A percentile compares a stretch with the other conserved stretches of the same genome.
These are phyloP conservation scores for Anas capensis DNA, from an alignment of 2,797 vertebrate genomes.

Conservation along the genomic window DNA sequence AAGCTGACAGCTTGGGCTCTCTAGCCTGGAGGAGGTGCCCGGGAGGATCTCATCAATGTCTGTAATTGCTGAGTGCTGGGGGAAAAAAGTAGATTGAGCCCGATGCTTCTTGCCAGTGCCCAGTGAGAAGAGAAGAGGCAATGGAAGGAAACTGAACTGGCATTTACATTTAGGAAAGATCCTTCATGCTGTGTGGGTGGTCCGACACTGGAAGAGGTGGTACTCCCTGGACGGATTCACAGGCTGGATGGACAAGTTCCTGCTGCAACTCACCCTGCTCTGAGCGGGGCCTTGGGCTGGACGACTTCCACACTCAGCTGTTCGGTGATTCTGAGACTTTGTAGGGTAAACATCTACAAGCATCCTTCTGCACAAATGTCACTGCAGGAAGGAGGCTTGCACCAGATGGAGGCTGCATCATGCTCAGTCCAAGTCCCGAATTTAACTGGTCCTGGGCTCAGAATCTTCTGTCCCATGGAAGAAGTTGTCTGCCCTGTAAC, in stretches of 20 bases:
- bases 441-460: fast-evolving
- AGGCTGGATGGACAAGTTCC: not conserved
- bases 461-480: not conserved
- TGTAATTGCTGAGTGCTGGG: not conserved
- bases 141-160: not conserved
- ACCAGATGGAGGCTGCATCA: fast-evolving
- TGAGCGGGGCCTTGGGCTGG: not conserved
- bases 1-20: not conserved
- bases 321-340: not conserved
- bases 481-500: not conserved
- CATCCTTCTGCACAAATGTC: not conserved
- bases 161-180: not conserved
- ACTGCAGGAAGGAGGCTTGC: fast-evolving
- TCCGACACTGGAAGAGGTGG: too few relatives aligned
- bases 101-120: not conserved
- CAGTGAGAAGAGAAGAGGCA: not conserved
- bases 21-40: not conserved
- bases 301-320: not conserved
- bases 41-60: not conserved
- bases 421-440: not conserved
- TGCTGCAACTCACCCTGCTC: not conserved
- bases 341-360: not conserved
- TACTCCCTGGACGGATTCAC: not conserved
- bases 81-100: not conserved
- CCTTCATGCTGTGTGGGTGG: too few relatives aligned